A percentile compares a stretch with the other conserved stretches of the same genome.
Evolutionary conservation across 2,888 invertebrate species (phyloP).

Genomic region (Heliconius ethilla): DNA sequence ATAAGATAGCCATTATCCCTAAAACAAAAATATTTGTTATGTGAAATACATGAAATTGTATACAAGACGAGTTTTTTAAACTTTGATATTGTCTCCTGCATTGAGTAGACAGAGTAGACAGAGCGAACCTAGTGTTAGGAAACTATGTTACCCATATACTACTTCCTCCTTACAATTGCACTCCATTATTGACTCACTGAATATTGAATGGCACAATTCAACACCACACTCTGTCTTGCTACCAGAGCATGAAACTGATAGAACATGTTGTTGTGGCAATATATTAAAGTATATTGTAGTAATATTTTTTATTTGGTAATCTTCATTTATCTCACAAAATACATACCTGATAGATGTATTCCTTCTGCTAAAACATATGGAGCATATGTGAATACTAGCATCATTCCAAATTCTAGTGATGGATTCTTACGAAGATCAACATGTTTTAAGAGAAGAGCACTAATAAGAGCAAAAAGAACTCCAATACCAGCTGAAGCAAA

Average conservation of each 20-base stretch:
- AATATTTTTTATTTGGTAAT: neutral
- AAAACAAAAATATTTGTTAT: conserved; percentile 49
- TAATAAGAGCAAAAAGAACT: conserved; percentile 95
- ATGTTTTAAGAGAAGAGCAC: conserved; percentile 95
- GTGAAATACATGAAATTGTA: neutral
- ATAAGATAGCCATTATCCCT: conserved; percentile 99
- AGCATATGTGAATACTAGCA: conserved; percentile 98
- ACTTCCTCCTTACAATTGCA: neutral
- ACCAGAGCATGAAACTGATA: neutral
- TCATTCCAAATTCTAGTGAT: conserved; percentile 98
- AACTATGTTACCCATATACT: no score
- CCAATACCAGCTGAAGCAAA: conserved; percentile 99
- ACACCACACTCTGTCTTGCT: neutral
- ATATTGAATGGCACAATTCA: neutral
- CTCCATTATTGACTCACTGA: neutral
- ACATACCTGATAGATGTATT: conserved; percentile 92
- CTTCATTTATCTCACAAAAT: neutral
- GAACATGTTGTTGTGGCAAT: no score
- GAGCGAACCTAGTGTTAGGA: no score
- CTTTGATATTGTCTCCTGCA: no score
- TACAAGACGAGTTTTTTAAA: no score
- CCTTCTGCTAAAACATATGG: conserved; percentile 99
- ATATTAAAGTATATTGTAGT: neutral
- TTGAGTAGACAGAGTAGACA: no score
- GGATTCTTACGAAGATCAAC: conserved; percentile 98